Evolutionary conservation across 2,113 vertebrate genomes (phyloP).

Genomic region (Marmota flaviventris): DNA sequence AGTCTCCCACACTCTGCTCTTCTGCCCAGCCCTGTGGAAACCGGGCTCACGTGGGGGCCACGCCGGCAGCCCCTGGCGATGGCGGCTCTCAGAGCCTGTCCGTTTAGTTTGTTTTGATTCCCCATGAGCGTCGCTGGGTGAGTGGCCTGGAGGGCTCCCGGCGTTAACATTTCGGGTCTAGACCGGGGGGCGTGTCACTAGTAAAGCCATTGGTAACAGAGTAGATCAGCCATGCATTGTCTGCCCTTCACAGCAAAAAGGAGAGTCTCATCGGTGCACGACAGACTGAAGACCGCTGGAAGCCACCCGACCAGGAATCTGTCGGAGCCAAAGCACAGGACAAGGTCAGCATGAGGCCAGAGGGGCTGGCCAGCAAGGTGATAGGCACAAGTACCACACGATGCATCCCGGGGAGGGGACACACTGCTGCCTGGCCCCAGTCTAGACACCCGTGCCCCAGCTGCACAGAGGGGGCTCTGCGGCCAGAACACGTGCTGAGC

Average conservation of each 20-base stretch:
- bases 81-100: constrained; percentile 88
- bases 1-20: constrained; percentile 78
- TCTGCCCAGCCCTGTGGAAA: constrained; percentile 84
- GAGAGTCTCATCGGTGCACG: constrained; percentile 92
- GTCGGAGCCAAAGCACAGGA: constrained; percentile 90
- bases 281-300: constrained; percentile 95
- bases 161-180: constrained; percentile 84
- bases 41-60: constrained; percentile 83
- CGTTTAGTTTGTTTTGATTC: constrained; percentile 70
- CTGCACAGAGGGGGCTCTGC: neutral
- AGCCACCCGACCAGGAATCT: constrained; percentile 95
- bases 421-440: neutral
- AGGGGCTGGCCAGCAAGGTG: neutral
- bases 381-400: neutral
- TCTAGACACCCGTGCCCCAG: neutral
- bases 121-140: constrained; percentile 84
- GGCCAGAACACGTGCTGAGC: constrained; percentile 42
- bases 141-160: constrained; percentile 88
- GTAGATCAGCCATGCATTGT: constrained; percentile 92
- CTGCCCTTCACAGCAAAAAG: constrained; percentile 90
- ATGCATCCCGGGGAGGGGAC: neutral
- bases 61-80: constrained; percentile 85
- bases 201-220: constrained; percentile 90
- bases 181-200: constrained; percentile 88
- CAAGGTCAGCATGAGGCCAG: constrained; percentile 76